These are phyloP conservation scores for Callithrix jacchus DNA, from an alignment of 2,113 vertebrate species.

Conservation along the genomic window DNA sequence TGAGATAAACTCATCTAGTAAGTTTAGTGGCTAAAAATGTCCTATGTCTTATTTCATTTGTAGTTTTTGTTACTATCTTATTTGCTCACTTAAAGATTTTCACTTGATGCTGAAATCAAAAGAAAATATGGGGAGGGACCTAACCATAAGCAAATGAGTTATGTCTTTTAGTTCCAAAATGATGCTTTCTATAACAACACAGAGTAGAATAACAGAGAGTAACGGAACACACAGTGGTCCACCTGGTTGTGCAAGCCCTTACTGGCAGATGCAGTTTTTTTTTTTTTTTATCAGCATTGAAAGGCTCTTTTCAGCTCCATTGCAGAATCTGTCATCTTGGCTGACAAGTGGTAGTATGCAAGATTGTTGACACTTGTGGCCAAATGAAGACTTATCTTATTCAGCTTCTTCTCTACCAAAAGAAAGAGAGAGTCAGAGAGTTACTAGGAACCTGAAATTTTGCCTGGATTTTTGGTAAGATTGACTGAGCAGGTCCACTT, in stretches of 20 bases:
- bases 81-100: constrained; percentile 16
- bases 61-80: constrained; percentile 7
- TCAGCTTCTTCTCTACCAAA: not conserved
- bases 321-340: not conserved
- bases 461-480: not conserved
- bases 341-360: not conserved
- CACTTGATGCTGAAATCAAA: constrained; percentile 17
- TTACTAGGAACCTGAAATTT: not conserved
- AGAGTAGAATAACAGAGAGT: not conserved
- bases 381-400: not conserved
- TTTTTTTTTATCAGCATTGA: not conserved
- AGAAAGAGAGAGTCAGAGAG: not conserved
- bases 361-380: not conserved
- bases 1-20: not conserved
- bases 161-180: not conserved
- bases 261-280: not conserved
- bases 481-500: not conserved
- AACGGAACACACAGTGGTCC: not conserved
- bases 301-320: not conserved
- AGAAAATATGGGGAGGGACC: not conserved
- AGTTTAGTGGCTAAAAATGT: not conserved
- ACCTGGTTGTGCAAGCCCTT: not conserved
- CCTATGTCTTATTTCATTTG: not conserved
- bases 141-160: not conserved
- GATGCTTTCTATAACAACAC: not conserved